Evolutionary conservation across 2,113 vertebrate species (phyloP).

Genomic region (Anoura caudifer): DNA sequence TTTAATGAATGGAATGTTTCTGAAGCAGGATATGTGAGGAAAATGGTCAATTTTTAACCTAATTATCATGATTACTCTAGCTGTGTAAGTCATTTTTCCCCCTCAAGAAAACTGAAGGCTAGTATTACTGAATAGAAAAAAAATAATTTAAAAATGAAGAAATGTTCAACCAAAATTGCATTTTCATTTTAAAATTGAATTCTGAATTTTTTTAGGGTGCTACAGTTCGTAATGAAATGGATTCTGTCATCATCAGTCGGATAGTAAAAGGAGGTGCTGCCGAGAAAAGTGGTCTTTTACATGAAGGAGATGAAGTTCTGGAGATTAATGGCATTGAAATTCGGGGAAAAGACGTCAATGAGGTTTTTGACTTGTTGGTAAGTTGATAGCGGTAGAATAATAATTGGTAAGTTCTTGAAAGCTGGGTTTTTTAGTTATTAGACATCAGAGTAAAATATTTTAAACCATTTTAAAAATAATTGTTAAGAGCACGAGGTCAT

Average conservation of each 20-base stretch:
- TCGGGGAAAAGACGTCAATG: slow-evolving; percentile 95
- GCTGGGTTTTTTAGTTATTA: neutral
- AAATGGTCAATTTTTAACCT: slow-evolving; percentile 33
- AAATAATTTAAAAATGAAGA: slow-evolving; percentile 24
- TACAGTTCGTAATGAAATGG: slow-evolving; percentile 95
- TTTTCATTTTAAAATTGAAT: slow-evolving; percentile 37
- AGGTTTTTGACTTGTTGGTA: slow-evolving; percentile 96
- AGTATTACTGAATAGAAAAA: slow-evolving; percentile 16
- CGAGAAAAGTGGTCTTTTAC: slow-evolving; percentile 93
- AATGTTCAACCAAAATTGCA: neutral
- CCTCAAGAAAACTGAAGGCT: neutral
- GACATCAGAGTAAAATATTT: neutral
- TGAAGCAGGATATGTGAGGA: neutral
- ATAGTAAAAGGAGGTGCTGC: slow-evolving; percentile 96
- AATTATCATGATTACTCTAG: neutral
- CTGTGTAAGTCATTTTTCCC: neutral
- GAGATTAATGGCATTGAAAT: slow-evolving; percentile 95
- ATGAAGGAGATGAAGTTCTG: slow-evolving; percentile 95
- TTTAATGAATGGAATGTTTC: neutral
- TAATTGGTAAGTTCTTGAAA: neutral
- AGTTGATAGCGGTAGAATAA: slow-evolving; percentile 69
- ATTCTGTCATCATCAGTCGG: slow-evolving; percentile 95
- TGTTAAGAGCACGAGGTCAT: neutral
- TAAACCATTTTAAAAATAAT: neutral
- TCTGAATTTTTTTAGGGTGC: slow-evolving; percentile 85